Evolutionary conservation across 2,888 invertebrate genomes (phyloP).

Genomic region (Drosophila borealis): DNA sequence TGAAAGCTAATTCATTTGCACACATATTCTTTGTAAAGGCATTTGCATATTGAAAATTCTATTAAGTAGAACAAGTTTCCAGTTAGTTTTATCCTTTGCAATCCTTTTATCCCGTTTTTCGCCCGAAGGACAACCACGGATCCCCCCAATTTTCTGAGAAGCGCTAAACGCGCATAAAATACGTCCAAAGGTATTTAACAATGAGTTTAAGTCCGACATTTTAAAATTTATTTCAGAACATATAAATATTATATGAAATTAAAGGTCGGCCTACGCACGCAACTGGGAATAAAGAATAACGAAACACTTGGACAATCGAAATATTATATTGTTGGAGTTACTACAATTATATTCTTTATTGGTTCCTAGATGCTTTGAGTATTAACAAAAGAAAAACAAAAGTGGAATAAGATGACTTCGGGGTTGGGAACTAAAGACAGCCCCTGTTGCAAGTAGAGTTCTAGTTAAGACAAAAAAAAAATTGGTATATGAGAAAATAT

Average conservation of each 20-base stretch:
- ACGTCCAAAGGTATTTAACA: no score
- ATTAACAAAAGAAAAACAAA: not conserved
- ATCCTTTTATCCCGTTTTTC: no score
- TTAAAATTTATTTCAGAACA: not conserved
- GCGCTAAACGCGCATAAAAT: not conserved
- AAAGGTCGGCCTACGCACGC: not conserved
- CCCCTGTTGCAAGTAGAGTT: not conserved
- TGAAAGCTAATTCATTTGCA: no score
- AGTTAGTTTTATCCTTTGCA: no score
- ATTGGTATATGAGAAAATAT: not conserved
- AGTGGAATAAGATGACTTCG: not conserved
- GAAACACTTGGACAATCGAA: no score
- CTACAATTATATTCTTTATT: not conserved
- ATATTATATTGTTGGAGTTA: not conserved
- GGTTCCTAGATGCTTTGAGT: slow-evolving; percentile 1
- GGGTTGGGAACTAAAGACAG: not conserved
- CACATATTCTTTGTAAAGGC: no score
- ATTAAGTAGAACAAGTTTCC: no score
- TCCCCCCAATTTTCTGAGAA: no score
- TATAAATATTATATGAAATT: slow-evolving; percentile 1
- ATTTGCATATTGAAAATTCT: no score
- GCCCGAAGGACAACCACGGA: no score
- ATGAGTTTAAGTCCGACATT: no score
- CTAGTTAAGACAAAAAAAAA: not conserved
- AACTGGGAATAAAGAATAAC: no score